These are phyloP conservation scores for Bombus confusus DNA, from an alignment of 1,140 invertebrate genomes.

Conservation along the genomic window DNA sequence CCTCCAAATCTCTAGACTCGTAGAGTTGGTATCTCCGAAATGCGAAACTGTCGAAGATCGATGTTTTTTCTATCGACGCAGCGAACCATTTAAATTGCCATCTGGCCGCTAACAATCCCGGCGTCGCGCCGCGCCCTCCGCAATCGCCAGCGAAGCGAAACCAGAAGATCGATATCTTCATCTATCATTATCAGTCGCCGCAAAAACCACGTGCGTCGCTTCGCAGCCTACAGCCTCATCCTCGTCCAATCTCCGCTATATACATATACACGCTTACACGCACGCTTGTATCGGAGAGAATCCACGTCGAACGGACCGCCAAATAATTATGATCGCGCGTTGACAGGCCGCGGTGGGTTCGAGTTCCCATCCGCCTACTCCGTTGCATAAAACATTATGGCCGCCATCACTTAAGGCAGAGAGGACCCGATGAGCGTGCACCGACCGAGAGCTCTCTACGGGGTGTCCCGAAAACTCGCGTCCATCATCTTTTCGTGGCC, in stretches of 20 bases:
- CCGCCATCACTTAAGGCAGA: conserved; percentile 73
- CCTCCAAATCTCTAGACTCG: too few species aligned
- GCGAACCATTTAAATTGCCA: background rate
- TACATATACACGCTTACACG: background rate
- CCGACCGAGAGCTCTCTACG: conserved; percentile 64
- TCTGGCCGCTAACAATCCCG: background rate
- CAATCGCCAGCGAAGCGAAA: background rate
- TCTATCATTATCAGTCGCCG: background rate
- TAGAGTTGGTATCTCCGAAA: too few species aligned
- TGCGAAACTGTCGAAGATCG: too few species aligned
- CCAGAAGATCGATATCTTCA: conserved; percentile 8
- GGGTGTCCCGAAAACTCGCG: conserved; percentile 72
- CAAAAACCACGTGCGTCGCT: background rate
- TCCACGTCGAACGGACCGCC: conserved; percentile 44
- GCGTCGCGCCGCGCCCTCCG: background rate
- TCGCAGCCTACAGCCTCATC: background rate
- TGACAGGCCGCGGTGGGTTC: conserved; percentile 70
- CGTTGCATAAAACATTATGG: conserved; percentile 76
- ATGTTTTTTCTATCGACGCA: too few species aligned
- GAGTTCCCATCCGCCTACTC: conserved; percentile 66
- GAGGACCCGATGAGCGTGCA: conserved; percentile 63
- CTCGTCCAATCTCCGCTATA: background rate
- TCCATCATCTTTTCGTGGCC: conserved; percentile 65
- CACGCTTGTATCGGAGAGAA: background rate
- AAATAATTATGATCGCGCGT: conserved; percentile 74